Base-by-base conservation (phyloP, 2,888 invertebrate species). In the Drosophila basisetae region DNA sequence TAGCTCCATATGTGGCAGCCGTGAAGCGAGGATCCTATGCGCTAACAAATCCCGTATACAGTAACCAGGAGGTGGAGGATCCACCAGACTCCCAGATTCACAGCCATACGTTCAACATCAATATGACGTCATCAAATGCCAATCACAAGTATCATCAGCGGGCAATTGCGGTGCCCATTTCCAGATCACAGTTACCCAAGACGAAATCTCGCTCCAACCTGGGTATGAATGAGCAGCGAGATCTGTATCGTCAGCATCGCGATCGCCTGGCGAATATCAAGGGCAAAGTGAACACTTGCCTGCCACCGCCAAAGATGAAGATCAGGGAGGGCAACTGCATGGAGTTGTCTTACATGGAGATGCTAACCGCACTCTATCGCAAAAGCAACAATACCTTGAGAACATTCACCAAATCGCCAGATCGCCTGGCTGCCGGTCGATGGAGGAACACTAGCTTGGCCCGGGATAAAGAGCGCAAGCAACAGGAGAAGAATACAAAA, bases 341-440 rank as follows among this genome's bases (percentile, higher is more conserved):
- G 78, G 84, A 91, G 47, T 56, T 83, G 2, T 78, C 89, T 6
- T 91, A 84, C 37, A 82, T 91, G 73, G 91, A 91, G 72, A 90
- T 91, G 91, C 73, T 92, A 33, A 74, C 80, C 0, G 63, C 84
- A 0, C 90, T 87, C 59, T 89, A 88, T 30, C 77, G 89, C 56
- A 82, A 82, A 54, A 91, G 75, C 65, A 80, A 71, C 54, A 76
- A 76, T 30, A 77, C 75, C 0, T 41, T 78, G 35, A 74, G 88
- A 6, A 82, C 86, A 2, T 86, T 86, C 5, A 83, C 85, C 63
- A 91, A 83, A 50, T 66, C 85, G 0, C 89, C 89, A 35, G 88
- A 89, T 16, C 78, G 82, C 0, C 16, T 90, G 53, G 91, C 91
- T 0, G 75, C 79, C 0, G 91, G 89, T 0, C 78, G 89, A 1